Percentiles rank a stretch among this genome's conserved stretches.
These are phyloP conservation scores for Setophaga petechia DNA, from an alignment of 2,113 vertebrate species.

Conservation along the genomic window DNA sequence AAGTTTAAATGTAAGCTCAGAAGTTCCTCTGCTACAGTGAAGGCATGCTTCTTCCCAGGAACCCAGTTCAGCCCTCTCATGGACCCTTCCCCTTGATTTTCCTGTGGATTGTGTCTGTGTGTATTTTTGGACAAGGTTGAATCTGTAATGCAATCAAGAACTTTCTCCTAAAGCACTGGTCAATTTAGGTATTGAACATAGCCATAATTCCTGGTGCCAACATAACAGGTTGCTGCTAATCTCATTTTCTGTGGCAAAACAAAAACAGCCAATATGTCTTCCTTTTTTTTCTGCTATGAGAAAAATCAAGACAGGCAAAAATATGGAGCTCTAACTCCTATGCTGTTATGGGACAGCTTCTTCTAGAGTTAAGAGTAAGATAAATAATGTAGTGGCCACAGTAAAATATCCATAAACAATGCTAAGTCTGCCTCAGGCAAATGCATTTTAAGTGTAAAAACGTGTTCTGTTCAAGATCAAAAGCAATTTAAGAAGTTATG, in stretches of 20 bases:
- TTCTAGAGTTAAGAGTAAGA: not conserved
- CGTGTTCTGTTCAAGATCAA: not conserved
- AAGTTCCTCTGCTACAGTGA: not conserved
- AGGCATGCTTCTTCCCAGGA: not conserved
- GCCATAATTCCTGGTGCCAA: not conserved
- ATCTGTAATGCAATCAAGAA: not conserved
- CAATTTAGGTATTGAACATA: not conserved
- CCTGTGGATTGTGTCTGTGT: not conserved
- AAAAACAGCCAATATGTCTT: not conserved
- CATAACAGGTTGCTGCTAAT: not conserved
- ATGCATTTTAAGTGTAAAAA: not conserved
- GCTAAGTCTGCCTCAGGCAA: not conserved
- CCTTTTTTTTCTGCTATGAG: not conserved
- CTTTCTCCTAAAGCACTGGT: not conserved
- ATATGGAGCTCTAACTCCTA: not conserved
- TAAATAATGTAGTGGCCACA: not conserved
- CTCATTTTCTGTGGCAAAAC: not conserved
- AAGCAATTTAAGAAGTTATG: not conserved
- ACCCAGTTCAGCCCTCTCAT: not conserved
- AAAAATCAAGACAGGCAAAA: not conserved
- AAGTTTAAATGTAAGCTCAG: not conserved
- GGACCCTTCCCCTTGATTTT: not conserved
- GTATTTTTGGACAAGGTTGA: not conserved
- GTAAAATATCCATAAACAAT: constrained; percentile 18
- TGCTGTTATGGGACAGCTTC: not conserved